phyloP scores from a whole-genome alignment of 2,888 invertebrate genomes.

The Ochropleura leucogaster region DNA sequence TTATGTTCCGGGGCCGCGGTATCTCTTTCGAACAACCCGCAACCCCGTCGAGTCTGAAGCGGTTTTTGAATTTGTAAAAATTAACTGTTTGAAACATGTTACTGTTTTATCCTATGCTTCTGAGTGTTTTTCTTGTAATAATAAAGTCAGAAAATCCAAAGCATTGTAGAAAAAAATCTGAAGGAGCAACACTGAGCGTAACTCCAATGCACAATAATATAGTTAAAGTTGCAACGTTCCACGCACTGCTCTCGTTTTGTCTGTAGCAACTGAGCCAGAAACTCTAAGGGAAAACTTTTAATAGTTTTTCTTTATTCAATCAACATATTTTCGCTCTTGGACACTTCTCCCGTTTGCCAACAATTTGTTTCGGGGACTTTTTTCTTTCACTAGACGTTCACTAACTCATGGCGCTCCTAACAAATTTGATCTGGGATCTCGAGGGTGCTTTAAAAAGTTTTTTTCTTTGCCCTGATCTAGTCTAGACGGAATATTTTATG shows the following conservation, averaged over 20 bases:
- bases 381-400: slow-evolving; percentile 79
- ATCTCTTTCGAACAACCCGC: too few species aligned
- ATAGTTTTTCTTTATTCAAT: slow-evolving; percentile 90
- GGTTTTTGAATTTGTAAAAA: background rate
- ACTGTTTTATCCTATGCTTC: background rate
- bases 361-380: slow-evolving; percentile 88
- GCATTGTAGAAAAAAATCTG: slow-evolving; percentile 11
- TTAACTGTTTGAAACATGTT: background rate
- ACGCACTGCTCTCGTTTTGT: slow-evolving; percentile 81
- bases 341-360: slow-evolving; percentile 88
- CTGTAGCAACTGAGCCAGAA: slow-evolving; percentile 82
- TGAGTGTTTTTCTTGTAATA: background rate
- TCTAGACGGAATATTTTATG: slow-evolving; percentile 81
- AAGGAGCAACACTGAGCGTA: slow-evolving; percentile 21
- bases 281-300: slow-evolving; percentile 86
- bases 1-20: too few species aligned
- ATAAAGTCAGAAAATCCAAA: background rate
- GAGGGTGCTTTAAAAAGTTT: slow-evolving; percentile 81
- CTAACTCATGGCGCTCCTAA: slow-evolving; percentile 79
- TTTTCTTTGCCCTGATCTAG: slow-evolving; percentile 74
- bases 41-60: too few species aligned
- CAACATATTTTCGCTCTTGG: slow-evolving; percentile 89
- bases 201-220: slow-evolving; percentile 56
- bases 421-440: slow-evolving; percentile 86
- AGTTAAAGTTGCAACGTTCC: slow-evolving; percentile 68